These are phyloP conservation scores for Amphipyra berbera DNA, from an alignment of 2,888 invertebrate species.

Conservation along the genomic window DNA sequence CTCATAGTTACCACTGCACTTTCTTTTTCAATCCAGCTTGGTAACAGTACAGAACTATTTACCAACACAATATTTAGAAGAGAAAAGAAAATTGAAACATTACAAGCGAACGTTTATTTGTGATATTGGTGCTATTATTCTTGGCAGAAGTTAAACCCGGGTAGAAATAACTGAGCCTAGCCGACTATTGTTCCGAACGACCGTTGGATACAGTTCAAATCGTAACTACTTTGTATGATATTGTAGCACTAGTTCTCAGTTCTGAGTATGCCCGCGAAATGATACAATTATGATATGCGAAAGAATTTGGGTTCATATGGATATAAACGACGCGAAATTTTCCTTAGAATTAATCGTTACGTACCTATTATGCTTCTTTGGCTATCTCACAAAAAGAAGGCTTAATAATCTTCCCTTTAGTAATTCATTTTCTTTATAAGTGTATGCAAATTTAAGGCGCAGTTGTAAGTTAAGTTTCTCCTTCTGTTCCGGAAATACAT, in stretches of 20 bases:
- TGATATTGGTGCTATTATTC: conserved; percentile 50
- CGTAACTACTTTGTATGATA: conserved; percentile 22
- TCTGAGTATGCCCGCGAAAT: background rate
- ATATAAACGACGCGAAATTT: too few species aligned
- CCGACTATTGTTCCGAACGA: conserved; percentile 40
- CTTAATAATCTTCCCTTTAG: too few species aligned
- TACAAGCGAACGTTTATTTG: conserved; percentile 14
- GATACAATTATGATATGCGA: background rate
- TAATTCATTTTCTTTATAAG: too few species aligned
- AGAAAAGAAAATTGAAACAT: conserved; percentile 12
- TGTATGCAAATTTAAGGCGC: background rate
- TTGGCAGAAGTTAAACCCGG: conserved; percentile 52
- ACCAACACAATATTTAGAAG: background rate
- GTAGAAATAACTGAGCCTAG: conserved; percentile 54
- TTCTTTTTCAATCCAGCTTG: background rate
- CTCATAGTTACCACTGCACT: too few species aligned
- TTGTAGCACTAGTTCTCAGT: background rate
- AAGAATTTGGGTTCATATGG: too few species aligned
- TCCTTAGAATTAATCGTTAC: too few species aligned
- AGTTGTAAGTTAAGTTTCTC: background rate
- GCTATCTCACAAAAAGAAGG: too few species aligned
- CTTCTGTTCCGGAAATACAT: background rate
- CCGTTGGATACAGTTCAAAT: conserved; percentile 55
- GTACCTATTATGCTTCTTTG: too few species aligned
- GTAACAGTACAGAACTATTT: background rate